Conservation (phyloP, 2,113 vertebrate genomes). For the Neopipo cinnamomea region DNA sequence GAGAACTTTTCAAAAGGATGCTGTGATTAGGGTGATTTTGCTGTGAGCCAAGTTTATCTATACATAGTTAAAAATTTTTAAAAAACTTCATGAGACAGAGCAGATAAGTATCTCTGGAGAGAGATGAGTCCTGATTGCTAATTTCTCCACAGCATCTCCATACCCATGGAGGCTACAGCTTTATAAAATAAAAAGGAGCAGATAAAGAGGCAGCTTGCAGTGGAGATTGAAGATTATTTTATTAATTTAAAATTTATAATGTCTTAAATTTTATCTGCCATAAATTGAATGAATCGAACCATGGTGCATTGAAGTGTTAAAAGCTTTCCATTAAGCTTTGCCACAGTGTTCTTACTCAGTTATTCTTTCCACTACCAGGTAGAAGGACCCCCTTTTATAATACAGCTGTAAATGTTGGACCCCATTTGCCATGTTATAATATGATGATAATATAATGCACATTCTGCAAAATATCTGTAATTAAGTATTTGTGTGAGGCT, state of each 20-base stretch:
- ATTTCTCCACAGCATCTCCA: neutral
- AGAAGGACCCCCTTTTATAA: neutral
- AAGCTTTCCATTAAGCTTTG: slow-evolving; percentile 43
- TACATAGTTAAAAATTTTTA: neutral
- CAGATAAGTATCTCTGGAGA: slow-evolving; percentile 10
- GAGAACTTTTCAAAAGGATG: neutral
- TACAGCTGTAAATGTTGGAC: neutral
- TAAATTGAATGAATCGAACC: slow-evolving; percentile 16
- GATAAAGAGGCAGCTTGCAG: slow-evolving; percentile 27
- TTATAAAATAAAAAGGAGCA: slow-evolving; percentile 1
- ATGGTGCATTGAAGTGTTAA: slow-evolving; percentile 48
- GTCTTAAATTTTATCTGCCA: slow-evolving; percentile 45
- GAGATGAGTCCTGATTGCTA: neutral
- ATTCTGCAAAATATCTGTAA: slow-evolving; percentile 3
- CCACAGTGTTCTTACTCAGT: neutral
- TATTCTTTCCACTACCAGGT: neutral
- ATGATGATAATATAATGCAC: neutral
- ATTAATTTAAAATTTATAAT: slow-evolving; percentile 61
- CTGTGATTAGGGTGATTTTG: neutral
- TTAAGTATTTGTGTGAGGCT: neutral
- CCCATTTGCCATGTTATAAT: neutral
- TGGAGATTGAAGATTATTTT: slow-evolving; percentile 48
- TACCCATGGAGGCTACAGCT: neutral
- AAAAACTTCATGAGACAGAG: neutral
- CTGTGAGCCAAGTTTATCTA: neutral